Conservation (phyloP, 2,797 vertebrate genomes). For the Dendrocincla tyrannina region DNA sequence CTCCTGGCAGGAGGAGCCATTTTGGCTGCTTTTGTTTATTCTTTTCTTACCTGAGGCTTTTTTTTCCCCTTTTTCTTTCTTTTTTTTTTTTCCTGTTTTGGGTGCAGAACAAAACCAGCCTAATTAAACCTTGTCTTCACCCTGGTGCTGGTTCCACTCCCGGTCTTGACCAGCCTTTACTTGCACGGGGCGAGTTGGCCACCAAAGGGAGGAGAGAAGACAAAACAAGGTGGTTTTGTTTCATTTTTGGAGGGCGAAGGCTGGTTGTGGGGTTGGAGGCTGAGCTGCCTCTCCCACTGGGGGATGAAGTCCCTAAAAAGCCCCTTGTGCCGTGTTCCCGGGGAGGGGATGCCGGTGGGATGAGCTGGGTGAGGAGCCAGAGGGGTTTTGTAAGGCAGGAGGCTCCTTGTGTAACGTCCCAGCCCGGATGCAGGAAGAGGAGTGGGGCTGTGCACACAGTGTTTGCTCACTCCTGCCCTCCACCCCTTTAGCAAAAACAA, state of each 20-base stretch:
- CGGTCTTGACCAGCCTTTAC: conserved; percentile 43
- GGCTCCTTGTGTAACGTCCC: not conserved
- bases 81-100: not conserved
- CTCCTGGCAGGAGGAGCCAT: conserved; percentile 36
- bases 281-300: not conserved
- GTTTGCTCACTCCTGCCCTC: not conserved
- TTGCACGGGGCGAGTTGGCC: conserved; percentile 23
- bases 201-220: not conserved
- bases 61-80: not conserved
- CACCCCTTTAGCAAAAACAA: not conserved
- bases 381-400: not conserved
- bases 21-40: conserved; percentile 42
- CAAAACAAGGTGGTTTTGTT: not conserved
- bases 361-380: not conserved
- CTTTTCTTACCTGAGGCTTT: not conserved
- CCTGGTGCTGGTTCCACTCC: not conserved
- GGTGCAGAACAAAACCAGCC: not conserved
- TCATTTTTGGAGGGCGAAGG: not conserved
- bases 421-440: not conserved
- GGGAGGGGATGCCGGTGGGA: not conserved
- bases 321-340: not conserved
- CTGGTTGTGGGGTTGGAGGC: not conserved
- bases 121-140: not conserved
- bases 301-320: not conserved
- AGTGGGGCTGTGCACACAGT: not conserved